These are phyloP conservation scores for Takifugu rubripes DNA, from an alignment of 2,797 vertebrate species.

Conservation along the genomic window DNA sequence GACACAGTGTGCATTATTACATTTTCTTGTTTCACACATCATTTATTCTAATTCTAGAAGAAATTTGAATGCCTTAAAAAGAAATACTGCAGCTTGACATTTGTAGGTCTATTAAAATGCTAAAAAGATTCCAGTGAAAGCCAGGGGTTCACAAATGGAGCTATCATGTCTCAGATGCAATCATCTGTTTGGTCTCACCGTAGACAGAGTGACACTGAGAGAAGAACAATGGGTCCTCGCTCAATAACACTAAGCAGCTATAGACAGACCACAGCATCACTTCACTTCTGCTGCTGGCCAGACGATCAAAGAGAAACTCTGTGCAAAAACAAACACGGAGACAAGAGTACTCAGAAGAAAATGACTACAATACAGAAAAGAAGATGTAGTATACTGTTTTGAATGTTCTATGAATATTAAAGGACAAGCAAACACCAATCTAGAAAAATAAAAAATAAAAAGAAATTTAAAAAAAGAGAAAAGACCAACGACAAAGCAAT, in stretches of 20 bases:
- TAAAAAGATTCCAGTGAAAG: no score
- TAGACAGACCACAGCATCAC: slow-evolving; percentile 86
- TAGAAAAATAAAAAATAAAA: not conserved
- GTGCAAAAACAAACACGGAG: not conserved
- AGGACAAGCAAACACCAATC: not conserved
- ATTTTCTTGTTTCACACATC: no score
- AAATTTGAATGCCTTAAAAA: no score
- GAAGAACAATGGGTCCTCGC: slow-evolving; percentile 88
- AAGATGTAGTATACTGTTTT: not conserved
- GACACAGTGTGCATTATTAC: no score
- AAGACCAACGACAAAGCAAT: slow-evolving; percentile 1
- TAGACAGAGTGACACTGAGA: slow-evolving; percentile 92
- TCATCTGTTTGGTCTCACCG: slow-evolving; percentile 71
- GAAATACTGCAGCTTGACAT: no score
- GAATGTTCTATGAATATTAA: not conserved
- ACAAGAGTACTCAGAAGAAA: not conserved
- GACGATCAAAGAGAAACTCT: slow-evolving; percentile 93
- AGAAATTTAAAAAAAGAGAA: not conserved
- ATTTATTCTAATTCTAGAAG: no score
- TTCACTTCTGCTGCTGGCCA: slow-evolving; percentile 78
- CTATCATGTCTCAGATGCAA: no score
- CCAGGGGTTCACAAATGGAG: no score
- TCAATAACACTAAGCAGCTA: slow-evolving; percentile 84
- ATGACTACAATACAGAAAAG: not conserved
- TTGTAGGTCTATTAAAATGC: no score